Evolutionary conservation across 2,888 invertebrate genomes (phyloP).

Genomic region (Pandemis heparana): DNA sequence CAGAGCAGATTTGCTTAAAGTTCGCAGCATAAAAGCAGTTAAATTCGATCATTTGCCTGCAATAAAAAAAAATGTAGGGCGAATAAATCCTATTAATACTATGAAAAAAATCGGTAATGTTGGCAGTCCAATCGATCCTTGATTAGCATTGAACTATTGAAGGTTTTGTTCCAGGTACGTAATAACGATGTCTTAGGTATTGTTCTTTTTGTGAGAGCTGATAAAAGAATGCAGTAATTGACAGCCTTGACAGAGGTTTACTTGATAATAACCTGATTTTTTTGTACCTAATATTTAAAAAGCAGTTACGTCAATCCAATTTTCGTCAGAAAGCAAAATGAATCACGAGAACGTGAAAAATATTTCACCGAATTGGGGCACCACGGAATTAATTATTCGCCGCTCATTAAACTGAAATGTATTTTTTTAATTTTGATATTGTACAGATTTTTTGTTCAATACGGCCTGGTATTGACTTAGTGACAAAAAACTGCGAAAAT

Average conservation of each 20-base stretch:
- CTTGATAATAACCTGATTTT: too few species aligned
- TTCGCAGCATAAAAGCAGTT: slow-evolving; percentile 24
- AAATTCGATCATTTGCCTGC: slow-evolving; percentile 22
- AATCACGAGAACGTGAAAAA: neutral
- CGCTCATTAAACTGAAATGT: too few species aligned
- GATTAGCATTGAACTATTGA: slow-evolving; percentile 4
- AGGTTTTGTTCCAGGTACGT: slow-evolving; percentile 14
- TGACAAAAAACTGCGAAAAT: too few species aligned
- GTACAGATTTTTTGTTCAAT: too few species aligned
- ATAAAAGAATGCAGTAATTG: neutral
- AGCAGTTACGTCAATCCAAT: neutral
- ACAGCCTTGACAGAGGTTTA: neutral
- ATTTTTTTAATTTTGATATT: too few species aligned
- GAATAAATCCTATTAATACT: slow-evolving; percentile 22
- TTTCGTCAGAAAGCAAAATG: neutral
- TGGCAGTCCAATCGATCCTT: slow-evolving; percentile 18
- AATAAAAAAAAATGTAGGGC: slow-evolving; percentile 42
- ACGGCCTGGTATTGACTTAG: too few species aligned
- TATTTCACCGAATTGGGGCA: neutral
- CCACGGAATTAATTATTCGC: too few species aligned
- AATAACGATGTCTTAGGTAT: slow-evolving; percentile 2
- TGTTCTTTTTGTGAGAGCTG: neutral
- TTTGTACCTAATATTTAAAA: too few species aligned
- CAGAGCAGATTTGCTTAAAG: slow-evolving; percentile 8
- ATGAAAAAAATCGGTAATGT: neutral